Base-by-base conservation (phyloP, 2,888 invertebrate species). In the Dendrolimus pini region DNA sequence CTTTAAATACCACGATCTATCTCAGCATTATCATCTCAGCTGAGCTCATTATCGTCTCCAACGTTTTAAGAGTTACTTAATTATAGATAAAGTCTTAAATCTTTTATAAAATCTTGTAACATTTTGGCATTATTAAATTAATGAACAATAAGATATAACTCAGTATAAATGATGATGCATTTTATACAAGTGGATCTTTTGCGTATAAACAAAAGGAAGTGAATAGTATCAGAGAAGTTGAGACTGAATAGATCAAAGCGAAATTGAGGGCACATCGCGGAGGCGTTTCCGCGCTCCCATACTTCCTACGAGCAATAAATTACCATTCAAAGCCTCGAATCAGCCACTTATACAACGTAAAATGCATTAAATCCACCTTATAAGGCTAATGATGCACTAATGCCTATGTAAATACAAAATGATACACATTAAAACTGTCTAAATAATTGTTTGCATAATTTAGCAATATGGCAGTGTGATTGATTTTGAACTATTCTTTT, bases 181-280 rank as follows among this genome's bases (percentile, higher is more conserved):
- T 30, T 30, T 30, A 30, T 47, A 47, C 12, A 47, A 47, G 12
- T 8, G 9, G 47, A 9, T 47, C 12, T 47, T 12, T 47, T 47
- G 8, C 12, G 47, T 47, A 47, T 47, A 10, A 47, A 47, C 9
- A 47, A 9, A 10, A 47, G 47, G 12, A 47, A 47, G 9, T 47
- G 47, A 47, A 47, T 47, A 9, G 47, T 12, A 8, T 47, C 47
- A 47, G 12, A 47, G 61, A 65, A 68, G 69, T 69, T 69, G 65
- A 67, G 65, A 73, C 70, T 68, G 69, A 70, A 70, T 69, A 74
- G 72, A 74, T 76, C 75, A 76, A 77, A 78, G 77, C 72, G 77
- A 80, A 80, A 78, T 78, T 75, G 80, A 76, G 78, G 76, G 63
- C 74, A 62, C 3, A 47, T 47, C 64, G 68, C 62, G 67, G 64